These are phyloP conservation scores for Atopsyche davidsoni DNA, from an alignment of 1,140 invertebrate species.

Conservation along the genomic window DNA sequence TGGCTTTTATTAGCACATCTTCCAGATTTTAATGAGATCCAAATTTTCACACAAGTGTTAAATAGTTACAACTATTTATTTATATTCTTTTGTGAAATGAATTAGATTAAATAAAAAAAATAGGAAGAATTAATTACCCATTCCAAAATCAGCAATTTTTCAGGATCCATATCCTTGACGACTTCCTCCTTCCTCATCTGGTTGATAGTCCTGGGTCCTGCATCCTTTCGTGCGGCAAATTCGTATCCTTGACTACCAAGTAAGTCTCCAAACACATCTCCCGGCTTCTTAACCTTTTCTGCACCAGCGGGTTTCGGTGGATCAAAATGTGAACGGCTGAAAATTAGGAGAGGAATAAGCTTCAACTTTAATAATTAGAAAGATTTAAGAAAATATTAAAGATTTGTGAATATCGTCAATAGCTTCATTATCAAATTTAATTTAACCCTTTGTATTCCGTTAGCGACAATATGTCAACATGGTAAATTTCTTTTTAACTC, in stretches of 20 bases:
- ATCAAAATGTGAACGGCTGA: slow-evolving; percentile 65
- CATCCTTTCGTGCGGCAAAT: slow-evolving; percentile 68
- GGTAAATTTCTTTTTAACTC: too few species aligned
- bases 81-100: background rate
- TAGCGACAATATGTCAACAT: background rate
- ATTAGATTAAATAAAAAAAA: background rate
- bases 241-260: slow-evolving; percentile 83
- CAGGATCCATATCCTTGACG: slow-evolving; percentile 84
- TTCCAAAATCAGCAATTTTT: slow-evolving; percentile 76
- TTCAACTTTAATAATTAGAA: slow-evolving; percentile 13
- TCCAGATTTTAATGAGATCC: too few species aligned
- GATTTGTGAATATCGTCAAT: background rate
- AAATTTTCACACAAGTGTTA: too few species aligned
- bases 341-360: too few species aligned
- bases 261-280: slow-evolving; percentile 84
- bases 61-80: too few species aligned
- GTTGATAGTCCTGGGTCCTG: slow-evolving; percentile 82
- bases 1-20: too few species aligned
- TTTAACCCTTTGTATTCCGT: too few species aligned
- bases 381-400: too few species aligned
- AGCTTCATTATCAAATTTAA: too few species aligned
- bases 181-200: slow-evolving; percentile 87
- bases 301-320: slow-evolving; percentile 38
- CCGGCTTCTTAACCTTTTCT: slow-evolving; percentile 42
- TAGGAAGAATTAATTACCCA: slow-evolving; percentile 52